Evolutionary conservation across 2,888 invertebrate genomes (phyloP), one percentile per base, ranked within the genome.

Genomic region (Cryptocheilus praepositus): DNA sequence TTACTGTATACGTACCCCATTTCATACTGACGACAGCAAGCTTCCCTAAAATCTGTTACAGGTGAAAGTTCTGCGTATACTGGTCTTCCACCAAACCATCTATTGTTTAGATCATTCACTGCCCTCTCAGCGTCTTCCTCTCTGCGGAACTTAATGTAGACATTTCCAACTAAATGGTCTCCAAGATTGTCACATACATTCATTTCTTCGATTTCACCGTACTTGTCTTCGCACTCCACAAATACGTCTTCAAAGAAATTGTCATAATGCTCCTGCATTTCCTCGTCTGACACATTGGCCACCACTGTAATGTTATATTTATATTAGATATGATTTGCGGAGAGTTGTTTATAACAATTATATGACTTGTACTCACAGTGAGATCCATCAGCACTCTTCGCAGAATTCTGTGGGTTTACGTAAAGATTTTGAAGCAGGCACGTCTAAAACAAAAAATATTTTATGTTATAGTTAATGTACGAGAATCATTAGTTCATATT

Each of bases 201-300:
- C 98, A 99, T 99, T 90, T 99, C 99, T 89, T 99, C 99, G 83
- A 99, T 99, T 90, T 99, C 98, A 0, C 99, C 99, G 90, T 99
- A 99, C 91, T 98, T 98, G 86, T 98, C 98, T 89, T 99, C 98
- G 86, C 98, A 96, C 89, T 99, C 99, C 0, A 98, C 97, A 91
- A 99, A 99, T 0, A 99, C 98, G 90, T 99, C 99, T 90, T 99
- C 99, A 89, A 99, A 99, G 90, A 99, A 99, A 86, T 99, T 98
- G 88, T 99, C 99, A 89, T 98, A 99, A 91, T 99, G 98, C 89
- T 98, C 97, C 89, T 99, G 99, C 95, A 98, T 98, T 90, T 99
- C 98, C 89, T 98, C 97, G 88, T 98, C 98, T 1, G 97, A 97
- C 0, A 97, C 96, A 90, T 96, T 96, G 54, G 96, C 95, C 68